Evolutionary conservation across 2,888 invertebrate species (phyloP).

Genomic region (Perizoma flavofasciatum): DNA sequence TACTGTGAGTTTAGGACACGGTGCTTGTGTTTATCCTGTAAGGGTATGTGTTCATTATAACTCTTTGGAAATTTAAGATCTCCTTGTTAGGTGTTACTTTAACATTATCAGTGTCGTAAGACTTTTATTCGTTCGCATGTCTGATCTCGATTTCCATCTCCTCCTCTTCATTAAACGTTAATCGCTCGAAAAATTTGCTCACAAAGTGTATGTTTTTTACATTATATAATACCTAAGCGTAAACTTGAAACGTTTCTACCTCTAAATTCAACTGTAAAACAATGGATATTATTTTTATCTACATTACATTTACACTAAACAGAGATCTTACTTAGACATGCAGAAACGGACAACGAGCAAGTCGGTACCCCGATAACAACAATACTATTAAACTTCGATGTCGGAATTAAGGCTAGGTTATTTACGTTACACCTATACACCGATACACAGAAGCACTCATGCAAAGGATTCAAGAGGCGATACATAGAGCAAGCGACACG

Average conservation of each 20-base stretch:
- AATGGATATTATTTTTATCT: conserved; percentile 51
- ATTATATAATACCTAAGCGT: conserved; percentile 69
- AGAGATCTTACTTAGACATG: conserved; percentile 77
- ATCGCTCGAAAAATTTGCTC: conserved; percentile 80
- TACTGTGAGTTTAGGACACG: conserved; percentile 23
- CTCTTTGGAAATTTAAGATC: neutral
- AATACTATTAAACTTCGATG: conserved; percentile 73
- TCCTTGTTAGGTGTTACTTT: conserved; percentile 1
- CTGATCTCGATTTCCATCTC: conserved; percentile 31
- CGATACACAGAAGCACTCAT: conserved; percentile 79
- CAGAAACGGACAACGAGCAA: conserved; percentile 64
- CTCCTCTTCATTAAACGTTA: conserved; percentile 42
- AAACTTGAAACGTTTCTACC: conserved; percentile 69
- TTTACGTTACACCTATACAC: conserved; percentile 72
- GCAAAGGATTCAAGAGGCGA: conserved; percentile 79
- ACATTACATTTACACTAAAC: conserved; percentile 72
- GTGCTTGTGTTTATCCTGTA: conserved; percentile 24
- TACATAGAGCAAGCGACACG: conserved; percentile 44
- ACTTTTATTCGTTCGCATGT: conserved; percentile 24
- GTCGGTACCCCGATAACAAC: conserved; percentile 48
- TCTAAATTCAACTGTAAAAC: conserved; percentile 65
- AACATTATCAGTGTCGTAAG: neutral
- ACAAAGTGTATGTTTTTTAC: conserved; percentile 62
- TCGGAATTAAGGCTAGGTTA: conserved; percentile 80
- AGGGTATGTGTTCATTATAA: conserved; percentile 4